Conservation (phyloP, 2,797 vertebrate species). For the Urocyon cinereoargenteus region DNA sequence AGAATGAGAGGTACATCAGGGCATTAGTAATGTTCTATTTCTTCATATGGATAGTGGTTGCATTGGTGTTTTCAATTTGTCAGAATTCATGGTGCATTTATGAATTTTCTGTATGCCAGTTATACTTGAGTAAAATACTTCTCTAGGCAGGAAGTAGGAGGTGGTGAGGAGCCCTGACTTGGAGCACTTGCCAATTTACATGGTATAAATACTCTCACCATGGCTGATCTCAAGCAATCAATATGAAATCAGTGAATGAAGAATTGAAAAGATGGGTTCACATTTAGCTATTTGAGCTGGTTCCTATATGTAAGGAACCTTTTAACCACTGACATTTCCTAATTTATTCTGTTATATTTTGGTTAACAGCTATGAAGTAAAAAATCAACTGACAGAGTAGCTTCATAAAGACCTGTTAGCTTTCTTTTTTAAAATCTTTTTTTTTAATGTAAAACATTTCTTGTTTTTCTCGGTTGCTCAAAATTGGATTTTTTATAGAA, state of each 20-base stretch:
- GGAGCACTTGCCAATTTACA: background rate
- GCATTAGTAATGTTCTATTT: background rate
- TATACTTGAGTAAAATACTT: background rate
- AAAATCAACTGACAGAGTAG: background rate
- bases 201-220: background rate
- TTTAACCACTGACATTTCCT: background rate
- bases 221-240: background rate
- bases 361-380: background rate
- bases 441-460: background rate
- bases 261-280: background rate
- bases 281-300: background rate
- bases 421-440: background rate
- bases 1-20: background rate
- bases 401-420: conserved; percentile 4
- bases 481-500: background rate
- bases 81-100: background rate
- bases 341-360: background rate
- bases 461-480: background rate
- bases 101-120: conserved; percentile 17
- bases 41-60: background rate
- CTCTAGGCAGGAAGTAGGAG: too few species aligned
- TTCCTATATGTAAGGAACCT: background rate
- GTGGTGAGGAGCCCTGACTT: background rate
- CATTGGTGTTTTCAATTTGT: background rate
- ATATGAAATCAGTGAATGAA: background rate